Conservation (phyloP, 2,888 invertebrate genomes). For the Erannis defoliaria region DNA sequence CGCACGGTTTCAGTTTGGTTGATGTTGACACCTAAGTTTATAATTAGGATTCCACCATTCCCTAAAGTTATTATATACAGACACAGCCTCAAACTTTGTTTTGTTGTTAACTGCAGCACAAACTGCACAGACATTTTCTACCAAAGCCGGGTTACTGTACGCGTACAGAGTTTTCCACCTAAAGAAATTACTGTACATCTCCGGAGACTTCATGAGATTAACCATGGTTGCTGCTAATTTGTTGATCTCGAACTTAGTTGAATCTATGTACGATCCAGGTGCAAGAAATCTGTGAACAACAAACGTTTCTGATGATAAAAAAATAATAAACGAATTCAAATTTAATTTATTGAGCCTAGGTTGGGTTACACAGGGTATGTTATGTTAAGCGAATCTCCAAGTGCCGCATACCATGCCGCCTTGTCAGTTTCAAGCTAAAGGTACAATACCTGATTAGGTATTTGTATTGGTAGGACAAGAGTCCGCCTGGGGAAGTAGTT, state of each 20-base stretch:
- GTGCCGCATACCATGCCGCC: too few species aligned
- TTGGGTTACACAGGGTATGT: too few species aligned
- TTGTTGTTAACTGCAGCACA: constrained; percentile 66
- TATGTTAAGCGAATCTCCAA: too few species aligned
- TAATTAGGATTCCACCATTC: constrained; percentile 67
- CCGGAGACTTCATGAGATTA: constrained; percentile 55
- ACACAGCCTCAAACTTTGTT: constrained; percentile 45
- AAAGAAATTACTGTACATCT: constrained; percentile 62
- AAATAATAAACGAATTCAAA: too few species aligned
- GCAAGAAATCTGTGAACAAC: constrained; percentile 71
- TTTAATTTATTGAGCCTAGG: too few species aligned
- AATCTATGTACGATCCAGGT: constrained; percentile 73
- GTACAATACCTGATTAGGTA: too few species aligned
- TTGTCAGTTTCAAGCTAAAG: too few species aligned
- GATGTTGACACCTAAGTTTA: background rate
- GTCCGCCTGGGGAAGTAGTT: too few species aligned
- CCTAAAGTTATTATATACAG: constrained; percentile 62
- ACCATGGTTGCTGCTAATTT: constrained; percentile 63
- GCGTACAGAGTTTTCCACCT: constrained; percentile 65
- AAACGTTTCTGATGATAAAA: too few species aligned
- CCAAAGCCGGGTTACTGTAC: constrained; percentile 53
- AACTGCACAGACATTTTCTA: constrained; percentile 64
- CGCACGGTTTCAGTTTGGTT: too few species aligned
- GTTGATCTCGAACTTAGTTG: constrained; percentile 45
- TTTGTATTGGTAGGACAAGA: too few species aligned